These are phyloP conservation scores for Eugnorisma glareosa DNA, from an alignment of 2,888 invertebrate genomes.

Conservation along the genomic window DNA sequence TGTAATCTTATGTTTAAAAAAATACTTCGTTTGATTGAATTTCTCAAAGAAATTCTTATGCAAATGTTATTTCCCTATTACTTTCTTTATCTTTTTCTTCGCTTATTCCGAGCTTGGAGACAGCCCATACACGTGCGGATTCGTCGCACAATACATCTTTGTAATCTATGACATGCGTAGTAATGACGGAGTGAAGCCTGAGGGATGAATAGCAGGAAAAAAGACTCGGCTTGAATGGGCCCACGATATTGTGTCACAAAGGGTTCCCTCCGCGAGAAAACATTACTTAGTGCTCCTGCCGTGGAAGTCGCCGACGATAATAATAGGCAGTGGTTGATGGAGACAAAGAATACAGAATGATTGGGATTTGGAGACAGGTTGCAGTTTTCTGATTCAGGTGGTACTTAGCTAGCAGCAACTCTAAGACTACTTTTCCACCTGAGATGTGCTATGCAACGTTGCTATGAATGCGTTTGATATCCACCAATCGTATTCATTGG, in stretches of 20 bases:
- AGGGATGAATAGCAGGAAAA: slow-evolving; percentile 71
- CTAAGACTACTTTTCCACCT: too few relatives aligned
- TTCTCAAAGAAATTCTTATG: background rate
- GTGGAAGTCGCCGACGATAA: slow-evolving; percentile 26
- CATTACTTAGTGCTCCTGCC: slow-evolving; percentile 68
- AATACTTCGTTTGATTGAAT: too few relatives aligned
- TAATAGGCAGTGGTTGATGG: slow-evolving; percentile 45
- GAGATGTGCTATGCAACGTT: too few relatives aligned
- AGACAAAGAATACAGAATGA: slow-evolving; percentile 1
- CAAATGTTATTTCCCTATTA: background rate
- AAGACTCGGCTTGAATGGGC: slow-evolving; percentile 73
- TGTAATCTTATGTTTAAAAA: too few relatives aligned
- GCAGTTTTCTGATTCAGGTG: too few relatives aligned
- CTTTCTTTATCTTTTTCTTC: background rate
- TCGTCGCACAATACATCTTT: slow-evolving; percentile 64
- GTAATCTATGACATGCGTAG: slow-evolving; percentile 66
- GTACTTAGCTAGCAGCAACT: too few relatives aligned
- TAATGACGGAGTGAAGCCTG: slow-evolving; percentile 69
- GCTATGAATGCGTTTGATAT: too few relatives aligned
- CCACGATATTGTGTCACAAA: slow-evolving; percentile 76
- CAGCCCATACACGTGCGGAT: slow-evolving; percentile 48
- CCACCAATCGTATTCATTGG: too few relatives aligned
- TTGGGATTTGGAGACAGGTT: slow-evolving; percentile 1
- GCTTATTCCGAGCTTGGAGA: slow-evolving; percentile 32
- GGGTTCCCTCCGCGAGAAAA: slow-evolving; percentile 67